phyloP scores from a whole-genome alignment of 2,888 invertebrate genomes.

The Athripsodes cinereus region DNA sequence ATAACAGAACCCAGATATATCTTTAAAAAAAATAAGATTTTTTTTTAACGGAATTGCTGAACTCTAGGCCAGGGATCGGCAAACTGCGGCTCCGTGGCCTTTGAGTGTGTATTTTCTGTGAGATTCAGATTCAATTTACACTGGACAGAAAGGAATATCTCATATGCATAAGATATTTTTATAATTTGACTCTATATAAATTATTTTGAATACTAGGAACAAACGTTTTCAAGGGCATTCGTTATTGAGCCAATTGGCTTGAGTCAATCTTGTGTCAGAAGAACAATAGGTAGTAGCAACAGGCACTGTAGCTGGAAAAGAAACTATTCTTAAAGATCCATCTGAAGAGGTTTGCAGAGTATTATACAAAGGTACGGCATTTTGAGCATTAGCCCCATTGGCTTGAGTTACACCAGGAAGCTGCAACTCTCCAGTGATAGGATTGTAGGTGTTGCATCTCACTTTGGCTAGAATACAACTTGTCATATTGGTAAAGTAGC shows the following conservation, averaged over 20 bases:
- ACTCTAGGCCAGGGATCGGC: too few species aligned
- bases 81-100: too few species aligned
- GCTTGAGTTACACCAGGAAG: conserved; percentile 42
- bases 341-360: conserved; percentile 50
- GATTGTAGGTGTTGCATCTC: conserved; percentile 56
- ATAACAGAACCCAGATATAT: too few species aligned
- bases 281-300: conserved; percentile 52
- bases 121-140: too few species aligned
- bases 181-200: too few species aligned
- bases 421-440: conserved; percentile 59
- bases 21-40: too few species aligned
- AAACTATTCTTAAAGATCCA: conserved; percentile 51
- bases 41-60: too few species aligned
- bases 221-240: conserved; percentile 18
- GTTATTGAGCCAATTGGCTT: conserved; percentile 43
- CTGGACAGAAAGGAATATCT: too few species aligned
- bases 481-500: conserved; percentile 57
- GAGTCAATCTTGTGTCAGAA: conserved; percentile 44
- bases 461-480: conserved; percentile 59
- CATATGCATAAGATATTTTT: too few species aligned
- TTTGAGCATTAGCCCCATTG: conserved; percentile 31
- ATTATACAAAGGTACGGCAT: conserved; percentile 44
- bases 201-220: too few species aligned
- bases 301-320: conserved; percentile 47
- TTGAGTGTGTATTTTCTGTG: too few species aligned